A percentile compares a stretch with the other conserved stretches of the same genome.
These are phyloP conservation scores for Apodemia zela DNA, from an alignment of 2,888 invertebrate genomes.

Conservation along the genomic window DNA sequence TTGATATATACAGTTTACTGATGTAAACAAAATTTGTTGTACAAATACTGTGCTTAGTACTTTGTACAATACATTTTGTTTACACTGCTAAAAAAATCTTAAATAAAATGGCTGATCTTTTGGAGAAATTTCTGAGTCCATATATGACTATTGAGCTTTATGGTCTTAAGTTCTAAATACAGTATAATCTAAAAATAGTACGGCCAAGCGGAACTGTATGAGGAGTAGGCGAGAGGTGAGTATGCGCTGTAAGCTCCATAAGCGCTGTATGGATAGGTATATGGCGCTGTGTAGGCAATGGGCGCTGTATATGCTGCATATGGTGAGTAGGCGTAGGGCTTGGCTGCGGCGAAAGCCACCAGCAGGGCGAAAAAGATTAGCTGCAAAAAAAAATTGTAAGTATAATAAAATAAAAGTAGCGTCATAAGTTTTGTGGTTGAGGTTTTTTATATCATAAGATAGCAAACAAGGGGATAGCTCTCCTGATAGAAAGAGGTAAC, in stretches of 20 bases:
- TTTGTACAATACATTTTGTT: too few relatives aligned
- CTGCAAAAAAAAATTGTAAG: constrained; percentile 44
- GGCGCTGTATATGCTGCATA: constrained; percentile 47
- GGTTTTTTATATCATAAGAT: background rate
- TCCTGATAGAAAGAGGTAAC: too few relatives aligned
- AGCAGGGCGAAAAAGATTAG: constrained; percentile 76
- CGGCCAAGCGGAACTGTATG: constrained; percentile 44
- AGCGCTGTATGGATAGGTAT: constrained; percentile 46
- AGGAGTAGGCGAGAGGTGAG: constrained; percentile 45
- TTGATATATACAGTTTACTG: too few relatives aligned
- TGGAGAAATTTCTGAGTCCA: too few relatives aligned
- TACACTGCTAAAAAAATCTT: too few relatives aligned
- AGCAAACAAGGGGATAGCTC: too few relatives aligned
- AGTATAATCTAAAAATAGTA: constrained; percentile 37
- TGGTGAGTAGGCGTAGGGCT: constrained; percentile 47
- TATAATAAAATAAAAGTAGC: too few relatives aligned
- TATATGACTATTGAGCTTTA: too few relatives aligned
- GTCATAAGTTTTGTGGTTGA: too few relatives aligned
- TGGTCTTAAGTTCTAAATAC: background rate
- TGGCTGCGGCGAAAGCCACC: constrained; percentile 55
- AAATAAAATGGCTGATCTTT: too few relatives aligned
- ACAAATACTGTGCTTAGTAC: too few relatives aligned
- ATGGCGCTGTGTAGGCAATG: constrained; percentile 42
- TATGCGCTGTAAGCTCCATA: constrained; percentile 53
- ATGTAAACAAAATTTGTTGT: too few relatives aligned